Conservation (phyloP, 2,797 vertebrate genomes). For the Pantherophis alleghaniensis region DNA sequence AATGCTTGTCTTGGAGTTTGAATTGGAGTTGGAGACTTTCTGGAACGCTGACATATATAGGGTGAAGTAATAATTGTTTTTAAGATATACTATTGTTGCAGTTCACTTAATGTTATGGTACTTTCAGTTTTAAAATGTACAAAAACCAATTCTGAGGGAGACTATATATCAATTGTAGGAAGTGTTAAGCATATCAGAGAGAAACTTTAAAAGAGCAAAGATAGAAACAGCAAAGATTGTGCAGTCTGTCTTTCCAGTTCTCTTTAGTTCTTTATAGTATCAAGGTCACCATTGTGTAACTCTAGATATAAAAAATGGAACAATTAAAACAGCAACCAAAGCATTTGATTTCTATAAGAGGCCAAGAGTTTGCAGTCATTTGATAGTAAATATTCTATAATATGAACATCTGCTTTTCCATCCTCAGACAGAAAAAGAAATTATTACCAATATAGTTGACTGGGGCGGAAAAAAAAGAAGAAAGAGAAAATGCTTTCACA, state of each 20-base stretch:
- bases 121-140: slow-evolving; percentile 34
- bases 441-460: background rate
- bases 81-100: slow-evolving; percentile 54
- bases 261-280: slow-evolving; percentile 10
- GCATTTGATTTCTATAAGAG: slow-evolving; percentile 16
- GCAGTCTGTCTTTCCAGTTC: background rate
- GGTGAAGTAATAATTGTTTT: slow-evolving; percentile 51
- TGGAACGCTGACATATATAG: background rate
- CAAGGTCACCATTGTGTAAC: background rate
- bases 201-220: background rate
- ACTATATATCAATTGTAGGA: background rate
- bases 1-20: too few relatives aligned
- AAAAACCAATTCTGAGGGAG: background rate
- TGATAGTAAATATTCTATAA: slow-evolving; percentile 22
- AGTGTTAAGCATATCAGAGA: slow-evolving; percentile 16
- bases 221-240: background rate
- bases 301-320: slow-evolving; percentile 2
- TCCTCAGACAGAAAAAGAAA: background rate
- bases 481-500: background rate
- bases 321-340: background rate
- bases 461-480: background rate
- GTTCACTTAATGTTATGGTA: slow-evolving; percentile 49
- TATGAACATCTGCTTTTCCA: background rate
- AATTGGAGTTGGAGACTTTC: too few relatives aligned
- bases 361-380: background rate